Base-by-base conservation (phyloP, 2,888 invertebrate genomes). In the Drosophila mimetica region DNA sequence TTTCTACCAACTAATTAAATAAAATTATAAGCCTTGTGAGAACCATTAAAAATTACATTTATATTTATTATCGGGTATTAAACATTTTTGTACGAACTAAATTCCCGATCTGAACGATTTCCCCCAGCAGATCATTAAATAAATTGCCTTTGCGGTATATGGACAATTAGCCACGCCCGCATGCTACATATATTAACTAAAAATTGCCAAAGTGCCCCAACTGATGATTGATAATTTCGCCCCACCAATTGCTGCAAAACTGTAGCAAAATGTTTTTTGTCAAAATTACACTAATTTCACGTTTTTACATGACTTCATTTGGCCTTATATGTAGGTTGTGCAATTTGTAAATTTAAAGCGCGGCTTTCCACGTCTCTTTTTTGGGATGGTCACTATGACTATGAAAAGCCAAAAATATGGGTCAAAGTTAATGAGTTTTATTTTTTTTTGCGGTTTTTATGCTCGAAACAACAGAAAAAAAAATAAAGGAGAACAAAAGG, bases 341-440 rank as follows among this genome's bases (percentile, higher is more conserved):
- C 53, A 66, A 60, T 63, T 59, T 69, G 42, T 32, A 47, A n/a
- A 22, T 52, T 64, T 55, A 61, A 14, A 65, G 18, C 48, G 71
- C 51, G 52, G 58, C 52, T 42, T 47, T 47, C 46, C 47, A 55
- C 44, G 41, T 76, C 53, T 61, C 28, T 30, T 30, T 30, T 30
- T 60, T 58, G 50, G n/a, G 44, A 39, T 53, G 44, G n/a, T 39
- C 42, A 75, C 63, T 53, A 75, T n/a, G n/a, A 37, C 44, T 57
- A 39, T 63, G 42, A 46, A 61, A 20, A 60, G 37, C 37, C 41
- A 41, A 53, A 48, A 74, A 57, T 67, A 73, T 74, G 48, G 69
- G 66, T 75, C 72, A 74, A 67, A 85, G 58, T 64, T 77, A 82
- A 79, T 81, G 73, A 71, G 74, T 25, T 25, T 25, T 25, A 69